Evolutionary conservation across 2,888 invertebrate species (phyloP), one percentile per base, ranked within the genome.

Genomic region (Dasypolia templi): DNA sequence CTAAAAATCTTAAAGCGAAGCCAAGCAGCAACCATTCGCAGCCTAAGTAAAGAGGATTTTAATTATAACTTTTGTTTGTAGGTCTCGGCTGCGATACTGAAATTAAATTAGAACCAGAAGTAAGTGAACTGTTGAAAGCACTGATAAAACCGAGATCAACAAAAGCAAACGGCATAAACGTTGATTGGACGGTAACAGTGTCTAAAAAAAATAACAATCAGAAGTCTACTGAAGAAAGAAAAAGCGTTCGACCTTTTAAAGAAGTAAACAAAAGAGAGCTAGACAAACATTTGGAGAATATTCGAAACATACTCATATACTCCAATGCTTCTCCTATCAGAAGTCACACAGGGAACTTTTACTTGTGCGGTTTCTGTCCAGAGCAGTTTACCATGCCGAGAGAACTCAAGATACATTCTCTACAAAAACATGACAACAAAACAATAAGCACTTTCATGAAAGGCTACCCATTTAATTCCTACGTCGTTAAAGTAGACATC

Each of bases 251-350:
- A 22, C 11, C 39, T 53, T 12, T 35, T 35, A 39, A 26, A 32
- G 46, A 42, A n/a, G 9, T 19, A 11, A 59, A 65, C n/a, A 53
- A 68, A 44, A 62, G 19, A 55, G 87, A 86, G 53, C 68, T 78
- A 42, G 51, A 65, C 9, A 86, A 86, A 58, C 86, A 86, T 65
- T 56, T 83, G 14, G 68, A 81, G 44, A 94, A 94, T 68, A 83
- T 93, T 53, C 85, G 85, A 58, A 89, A 87, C 14, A 89, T 94
- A 26, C 80, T 94, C 0, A 62, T 82, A 22, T 73, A 88, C 79
- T 90, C 94, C 0, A 94, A 94, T 72, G 94, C 94, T 0, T 94
- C 94, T 3, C 94, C 94, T 0, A 91, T 95, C 6, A 82, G 89
- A 39, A 85, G 84, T 59, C 88, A 89, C 56, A 87, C 87, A 0